Percentiles rank a stretch among this genome's conserved stretches.
Conservation (phyloP, 2,113 vertebrate genomes). For the Plotosus lineatus region DNA sequence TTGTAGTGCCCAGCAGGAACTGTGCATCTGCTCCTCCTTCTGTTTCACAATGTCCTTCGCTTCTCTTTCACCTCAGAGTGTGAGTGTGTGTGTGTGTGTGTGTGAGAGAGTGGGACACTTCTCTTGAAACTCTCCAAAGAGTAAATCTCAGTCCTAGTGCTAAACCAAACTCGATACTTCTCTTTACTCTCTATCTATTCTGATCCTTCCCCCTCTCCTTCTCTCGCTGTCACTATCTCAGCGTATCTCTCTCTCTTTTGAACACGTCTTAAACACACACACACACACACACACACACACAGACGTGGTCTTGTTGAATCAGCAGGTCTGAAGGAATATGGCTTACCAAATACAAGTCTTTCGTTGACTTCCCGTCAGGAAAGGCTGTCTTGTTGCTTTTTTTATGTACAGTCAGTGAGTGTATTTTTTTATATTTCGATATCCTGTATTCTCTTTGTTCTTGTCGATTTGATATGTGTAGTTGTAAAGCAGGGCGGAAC, state of each 20-base stretch:
- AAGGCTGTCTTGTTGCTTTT: constrained; percentile 62
- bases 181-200: neutral
- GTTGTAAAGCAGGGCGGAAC: neutral
- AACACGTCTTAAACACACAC: constrained; percentile 37
- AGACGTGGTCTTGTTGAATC: constrained; percentile 64
- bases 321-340: constrained; percentile 76
- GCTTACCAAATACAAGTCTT: constrained; percentile 63
- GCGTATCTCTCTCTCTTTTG: neutral
- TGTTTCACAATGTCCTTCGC: constrained; percentile 53
- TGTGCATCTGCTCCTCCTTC: constrained; percentile 41
- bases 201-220: neutral
- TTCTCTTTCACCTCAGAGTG: constrained; percentile 56
- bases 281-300: constrained; percentile 32
- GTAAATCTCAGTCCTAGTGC: constrained; percentile 39
- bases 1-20: neutral
- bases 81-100: constrained; percentile 28
- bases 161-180: constrained; percentile 45
- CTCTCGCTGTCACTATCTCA: neutral
- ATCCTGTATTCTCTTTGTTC: neutral
- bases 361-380: constrained; percentile 51
- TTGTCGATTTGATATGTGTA: constrained; percentile 4
- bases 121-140: constrained; percentile 44
- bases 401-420: constrained; percentile 57
- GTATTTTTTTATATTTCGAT: constrained; percentile 70
- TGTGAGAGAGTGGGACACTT: constrained; percentile 40